Base-by-base conservation (phyloP, 2,888 invertebrate species). In the Zygogramma bicolorata region DNA sequence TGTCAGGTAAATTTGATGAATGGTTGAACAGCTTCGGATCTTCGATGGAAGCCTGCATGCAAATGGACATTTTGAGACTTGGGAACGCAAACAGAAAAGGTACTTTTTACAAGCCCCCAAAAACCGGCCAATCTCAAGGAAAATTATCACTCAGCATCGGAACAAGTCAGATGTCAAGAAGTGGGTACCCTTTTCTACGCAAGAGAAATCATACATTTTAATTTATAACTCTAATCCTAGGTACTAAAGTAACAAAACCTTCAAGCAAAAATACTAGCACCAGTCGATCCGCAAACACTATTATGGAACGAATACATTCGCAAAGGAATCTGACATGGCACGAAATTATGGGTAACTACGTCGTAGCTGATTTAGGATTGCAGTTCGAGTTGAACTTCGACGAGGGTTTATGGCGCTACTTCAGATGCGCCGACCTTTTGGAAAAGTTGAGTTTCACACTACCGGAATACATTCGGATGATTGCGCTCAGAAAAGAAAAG, bases 351-450 rank as follows among this genome's bases (percentile, higher is more conserved):
- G 92, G 92, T 0, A 90, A 90, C 70, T 89, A 90, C 63, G 88
- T 93, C 61, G 88, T 94, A 76, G 90, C 92, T 65, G 94, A 95
- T 80, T 90, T 91, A 75, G 89, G 90, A 7, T 85, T 94, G 67
- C 88, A 90, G 75, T 94, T 94, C 81, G 86, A 89, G 57, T 87
- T 94, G 0, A 93, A 94, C 83, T 92, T 95, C 78, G 88, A 92
- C 74, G 86, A 86, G 29, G 88, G 91, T 3, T 88, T 95, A 29
- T 94, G 94, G 79, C 90, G 91, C 68, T 87, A 92, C 0, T 91
- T 94, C 77, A 90, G 90, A 22, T 94, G 95, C 84, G 93, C 93
- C 0, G 93, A 94, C 84, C 87, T 94, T 1, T 89, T 95, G 87
- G 94, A 95, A 81, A 90, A 91, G 80, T 84, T 94, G 49, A 93